phyloP scores from a whole-genome alignment of 2,797 vertebrate genomes.

The Esox masquinongy region DNA sequence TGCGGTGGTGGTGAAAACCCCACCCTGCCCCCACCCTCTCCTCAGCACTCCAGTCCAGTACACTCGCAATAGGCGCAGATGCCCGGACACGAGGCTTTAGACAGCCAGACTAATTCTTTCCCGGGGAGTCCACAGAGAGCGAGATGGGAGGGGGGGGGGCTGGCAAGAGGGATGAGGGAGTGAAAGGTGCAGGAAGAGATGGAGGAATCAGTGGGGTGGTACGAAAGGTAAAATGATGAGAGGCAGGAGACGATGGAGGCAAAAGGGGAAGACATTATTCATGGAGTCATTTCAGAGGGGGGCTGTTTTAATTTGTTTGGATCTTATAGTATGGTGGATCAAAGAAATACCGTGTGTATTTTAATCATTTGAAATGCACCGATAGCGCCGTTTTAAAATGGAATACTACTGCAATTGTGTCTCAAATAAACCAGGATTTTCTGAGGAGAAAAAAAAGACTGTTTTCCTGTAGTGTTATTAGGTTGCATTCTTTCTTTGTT shows the following conservation, averaged over 20 bases:
- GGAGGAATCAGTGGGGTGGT: slow-evolving; percentile 1
- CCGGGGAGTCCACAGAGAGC: slow-evolving; percentile 3
- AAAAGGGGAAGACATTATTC: slow-evolving; percentile 60
- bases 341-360: neutral
- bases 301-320: neutral
- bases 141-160: neutral
- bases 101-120: slow-evolving; percentile 20
- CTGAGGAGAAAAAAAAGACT: neutral
- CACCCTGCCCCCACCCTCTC: neutral
- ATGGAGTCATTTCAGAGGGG: neutral
- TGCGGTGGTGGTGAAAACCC: neutral
- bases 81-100: slow-evolving; percentile 31
- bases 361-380: neutral
- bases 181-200: slow-evolving; percentile 13
- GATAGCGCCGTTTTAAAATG: neutral
- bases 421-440: neutral
- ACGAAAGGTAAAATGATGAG: neutral
- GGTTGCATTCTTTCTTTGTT: neutral
- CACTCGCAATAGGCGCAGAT: slow-evolving; percentile 21
- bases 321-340: neutral
- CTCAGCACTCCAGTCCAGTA: neutral
- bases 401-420: neutral
- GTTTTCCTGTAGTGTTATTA: neutral
- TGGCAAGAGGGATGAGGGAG: slow-evolving; percentile 24
- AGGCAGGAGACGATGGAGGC: slow-evolving; percentile 29